Evolutionary conservation across 1,140 invertebrate species (phyloP).

Genomic region (Aphelinus atriplicis): DNA sequence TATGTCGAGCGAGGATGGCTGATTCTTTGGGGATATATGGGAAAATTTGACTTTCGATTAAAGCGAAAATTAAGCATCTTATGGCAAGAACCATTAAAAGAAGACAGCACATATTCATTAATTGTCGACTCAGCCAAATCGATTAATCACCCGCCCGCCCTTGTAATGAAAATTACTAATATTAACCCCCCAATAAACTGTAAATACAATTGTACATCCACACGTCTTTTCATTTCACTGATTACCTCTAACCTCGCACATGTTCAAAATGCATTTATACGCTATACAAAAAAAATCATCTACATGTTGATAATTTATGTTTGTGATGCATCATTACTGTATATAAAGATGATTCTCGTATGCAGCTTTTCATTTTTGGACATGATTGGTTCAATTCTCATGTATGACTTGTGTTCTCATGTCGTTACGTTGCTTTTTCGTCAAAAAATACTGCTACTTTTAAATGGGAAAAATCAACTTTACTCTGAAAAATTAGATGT

Average conservation of each 20-base stretch:
- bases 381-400: too few relatives aligned
- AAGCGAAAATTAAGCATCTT: slow-evolving; percentile 20
- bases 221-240: slow-evolving; percentile 41
- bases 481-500: too few relatives aligned
- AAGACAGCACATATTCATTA: slow-evolving; percentile 25
- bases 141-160: slow-evolving; percentile 60
- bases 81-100: slow-evolving; percentile 5
- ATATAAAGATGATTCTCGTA: too few relatives aligned
- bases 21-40: slow-evolving; percentile 20
- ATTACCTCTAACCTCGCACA: background rate
- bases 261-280: background rate
- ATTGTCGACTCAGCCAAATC: slow-evolving; percentile 52
- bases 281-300: too few relatives aligned
- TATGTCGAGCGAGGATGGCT: slow-evolving; percentile 1
- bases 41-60: slow-evolving; percentile 32
- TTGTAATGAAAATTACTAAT: slow-evolving; percentile 61
- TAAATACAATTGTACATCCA: slow-evolving; percentile 64
- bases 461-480: too few relatives aligned
- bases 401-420: too few relatives aligned
- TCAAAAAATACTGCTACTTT: too few relatives aligned
- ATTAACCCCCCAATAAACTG: slow-evolving; percentile 63
- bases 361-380: too few relatives aligned
- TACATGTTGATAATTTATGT: too few relatives aligned
- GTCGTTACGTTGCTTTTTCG: too few relatives aligned
- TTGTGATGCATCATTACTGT: too few relatives aligned